Conservation (phyloP, 1,140 invertebrate genomes). For the Ips typographus region DNA sequence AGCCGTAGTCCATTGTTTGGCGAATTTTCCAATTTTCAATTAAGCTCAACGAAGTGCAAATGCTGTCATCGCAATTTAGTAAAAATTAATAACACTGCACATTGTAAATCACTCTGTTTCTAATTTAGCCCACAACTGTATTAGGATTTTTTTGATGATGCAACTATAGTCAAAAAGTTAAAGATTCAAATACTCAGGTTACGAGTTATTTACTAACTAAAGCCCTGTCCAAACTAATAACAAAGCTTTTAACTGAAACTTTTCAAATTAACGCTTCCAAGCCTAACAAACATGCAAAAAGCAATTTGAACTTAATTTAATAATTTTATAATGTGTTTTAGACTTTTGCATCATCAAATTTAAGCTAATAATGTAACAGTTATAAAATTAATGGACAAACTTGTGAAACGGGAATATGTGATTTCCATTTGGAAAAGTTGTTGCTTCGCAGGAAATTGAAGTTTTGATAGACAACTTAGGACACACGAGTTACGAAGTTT, state of each 20-base stretch:
- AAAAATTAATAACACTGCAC: constrained; percentile 31
- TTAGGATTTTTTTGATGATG: neutral
- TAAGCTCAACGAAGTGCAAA: constrained; percentile 25
- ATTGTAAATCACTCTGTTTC: constrained; percentile 32
- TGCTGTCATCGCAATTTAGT: constrained; percentile 35
- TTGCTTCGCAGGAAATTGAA: no score
- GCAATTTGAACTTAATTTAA: neutral
- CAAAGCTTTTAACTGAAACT: constrained; percentile 15
- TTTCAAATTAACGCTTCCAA: constrained; percentile 14
- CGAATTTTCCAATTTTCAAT: constrained; percentile 35
- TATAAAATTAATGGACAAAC: neutral
- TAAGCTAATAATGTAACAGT: neutral
- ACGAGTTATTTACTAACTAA: no score
- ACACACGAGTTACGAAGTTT: no score
- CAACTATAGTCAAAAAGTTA: neutral
- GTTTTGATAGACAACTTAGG: no score
- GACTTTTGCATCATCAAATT: neutral
- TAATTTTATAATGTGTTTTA: constrained; percentile 1
- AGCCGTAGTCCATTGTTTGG: constrained; percentile 26
- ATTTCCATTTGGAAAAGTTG: no score
- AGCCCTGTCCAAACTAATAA: constrained; percentile 8
- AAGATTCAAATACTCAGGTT: no score
- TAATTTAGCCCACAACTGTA: neutral
- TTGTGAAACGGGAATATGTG: neutral
- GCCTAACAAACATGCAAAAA: neutral